Base-by-base conservation (phyloP, 1,140 invertebrate species). In the Drosophila lacertosa region DNA sequence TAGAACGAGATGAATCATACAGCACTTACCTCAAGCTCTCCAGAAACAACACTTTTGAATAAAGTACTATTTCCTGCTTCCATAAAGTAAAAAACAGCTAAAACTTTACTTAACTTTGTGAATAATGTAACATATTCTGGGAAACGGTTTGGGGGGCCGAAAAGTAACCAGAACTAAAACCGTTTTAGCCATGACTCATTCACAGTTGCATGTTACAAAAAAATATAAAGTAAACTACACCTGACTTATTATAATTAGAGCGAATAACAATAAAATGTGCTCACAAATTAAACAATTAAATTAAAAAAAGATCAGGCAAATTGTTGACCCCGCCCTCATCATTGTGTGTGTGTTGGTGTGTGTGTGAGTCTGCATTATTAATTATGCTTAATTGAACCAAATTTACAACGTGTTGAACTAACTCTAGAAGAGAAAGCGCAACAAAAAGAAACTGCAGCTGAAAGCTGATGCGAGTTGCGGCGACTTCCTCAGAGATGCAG, bases 331-430 rank as follows among this genome's bases (percentile, higher is more conserved):
- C 22, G 39, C 58, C 58, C 47, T 24, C 58, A 54, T 53, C 10
- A 35, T 15, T 13, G 18, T 16, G 18, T 44, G 29, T 2, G 1
- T 16, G 29, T 22, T 2, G 13, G 4, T n/a, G 50, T 37, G 26
- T n/a, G 51, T 55, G 75, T 37, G 22, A 15, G 62, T 67, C 55
- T 73, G 62, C 62, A 55, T 44, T 53, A 57, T 84, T 86, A 86
- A 84, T 84, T 68, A 70, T 53, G 40, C 11, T 51, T 67, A 81
- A 86, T 86, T 86, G 77, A 58, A 45, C 68, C 71, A 60, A 81
- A 81, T 88, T 77, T 71, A 66, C 44, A 78, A 88, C 74, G 82
- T 86, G 82, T 82, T 77, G 77, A 88, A 63, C 58, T n/a, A 10
- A 50, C 5, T 73, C 68, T 48, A 70, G 47, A 55, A 35, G 22